Evolutionary conservation across 2,797 vertebrate species (phyloP).

Genomic region (Propithecus deckenii): DNA sequence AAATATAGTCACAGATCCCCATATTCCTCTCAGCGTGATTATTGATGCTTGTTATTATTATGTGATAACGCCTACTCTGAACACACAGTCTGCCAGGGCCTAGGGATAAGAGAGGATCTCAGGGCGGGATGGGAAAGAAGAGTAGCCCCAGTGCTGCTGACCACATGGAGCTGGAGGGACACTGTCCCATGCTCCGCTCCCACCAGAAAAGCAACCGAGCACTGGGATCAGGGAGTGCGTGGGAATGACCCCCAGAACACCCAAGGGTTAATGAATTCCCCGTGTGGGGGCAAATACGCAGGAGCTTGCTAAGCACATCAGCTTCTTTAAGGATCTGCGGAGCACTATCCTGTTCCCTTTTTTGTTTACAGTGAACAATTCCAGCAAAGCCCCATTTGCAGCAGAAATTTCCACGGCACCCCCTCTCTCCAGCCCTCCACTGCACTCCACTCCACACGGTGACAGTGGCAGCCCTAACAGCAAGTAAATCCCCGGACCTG

Average conservation of each 20-base stretch:
- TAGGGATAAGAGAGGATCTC: not conserved
- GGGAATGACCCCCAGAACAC: accelerated
- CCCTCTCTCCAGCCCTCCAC: not conserved
- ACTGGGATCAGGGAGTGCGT: not conserved
- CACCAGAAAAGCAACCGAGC: not conserved
- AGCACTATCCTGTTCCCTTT: constrained; percentile 24
- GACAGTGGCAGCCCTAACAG: not conserved
- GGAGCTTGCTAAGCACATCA: constrained; percentile 59
- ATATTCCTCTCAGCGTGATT: not conserved
- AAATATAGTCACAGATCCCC: not conserved
- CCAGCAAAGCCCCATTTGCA: not conserved
- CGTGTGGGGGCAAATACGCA: not conserved
- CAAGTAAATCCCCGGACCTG: not conserved
- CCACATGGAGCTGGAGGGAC: not conserved
- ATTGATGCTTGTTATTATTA: not conserved
- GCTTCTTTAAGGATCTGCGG: constrained; percentile 48
- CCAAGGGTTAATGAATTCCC: not conserved
- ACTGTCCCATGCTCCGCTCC: not conserved
- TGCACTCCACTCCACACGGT: not conserved
- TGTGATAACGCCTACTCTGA: not conserved
- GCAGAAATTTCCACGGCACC: not conserved
- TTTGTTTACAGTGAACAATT: not conserved
- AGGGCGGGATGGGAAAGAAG: not conserved
- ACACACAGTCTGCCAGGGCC: not conserved
- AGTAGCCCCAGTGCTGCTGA: not conserved